Base-by-base conservation (phyloP, 2,113 vertebrate species). In the Pterocles burchelli region DNA sequence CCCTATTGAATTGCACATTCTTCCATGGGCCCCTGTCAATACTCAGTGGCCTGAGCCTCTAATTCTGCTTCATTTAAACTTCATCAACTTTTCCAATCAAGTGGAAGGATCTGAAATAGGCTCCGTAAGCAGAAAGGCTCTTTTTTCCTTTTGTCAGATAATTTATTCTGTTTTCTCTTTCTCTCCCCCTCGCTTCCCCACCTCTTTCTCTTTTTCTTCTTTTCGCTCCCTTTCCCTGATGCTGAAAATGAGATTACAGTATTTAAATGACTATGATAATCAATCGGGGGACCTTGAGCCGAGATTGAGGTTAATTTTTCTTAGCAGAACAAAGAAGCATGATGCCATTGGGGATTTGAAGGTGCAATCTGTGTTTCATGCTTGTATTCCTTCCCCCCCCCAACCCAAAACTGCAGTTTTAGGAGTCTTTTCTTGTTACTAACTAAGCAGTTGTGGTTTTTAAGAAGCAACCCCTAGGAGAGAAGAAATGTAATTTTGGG, bases 61-160 rank as follows among this genome's bases (percentile, higher is more conserved):
- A 99, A 99, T 99, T 99, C 99, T 99, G 99, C 99, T 99, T 99
- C 99, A 99, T 99, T 99, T 99, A 99, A 99, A 99, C 99, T 99
- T 99, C 99, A 99, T 99, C 99, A 99, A 99, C 99, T 99, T 97
- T 99, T 99, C 98, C 99, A 99, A 98, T 99, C 99, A 99, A 99
- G 99, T 99, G 99, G 99, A 99, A 99, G 99, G 98, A 90, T 96
- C 98, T 97, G 98, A 99, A 97, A 98, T 98, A 97, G 98, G 97
- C 97, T 98, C 96, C 85, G 92, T 95, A 97, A 97, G 97, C 97
- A 95, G 98, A 97, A 97, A 98, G 97, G 85, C 94, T 94, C 87
- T 94, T 94, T 85, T 85, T 94, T 97, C 97, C 97, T 97, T 98
- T 98, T 98, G 98, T 98, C 98, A 97, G 97, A 97, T 98, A 98